These are phyloP conservation scores for Scaptomyza reducta DNA, from an alignment of 2,888 invertebrate species.

Conservation along the genomic window DNA sequence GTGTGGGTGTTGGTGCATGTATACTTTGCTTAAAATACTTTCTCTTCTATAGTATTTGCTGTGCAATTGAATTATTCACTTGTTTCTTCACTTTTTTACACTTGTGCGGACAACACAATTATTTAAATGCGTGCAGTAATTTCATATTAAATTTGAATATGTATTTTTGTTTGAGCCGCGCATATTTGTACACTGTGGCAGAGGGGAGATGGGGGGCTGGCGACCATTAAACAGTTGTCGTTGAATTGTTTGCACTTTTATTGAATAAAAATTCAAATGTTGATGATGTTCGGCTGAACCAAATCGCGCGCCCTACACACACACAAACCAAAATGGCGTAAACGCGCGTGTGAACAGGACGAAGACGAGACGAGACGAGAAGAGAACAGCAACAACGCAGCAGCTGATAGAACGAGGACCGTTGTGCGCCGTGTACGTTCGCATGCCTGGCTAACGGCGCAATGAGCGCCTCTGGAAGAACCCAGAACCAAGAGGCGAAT, in stretches of 20 bases:
- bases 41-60: conserved; percentile 9
- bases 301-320: conserved; percentile 43
- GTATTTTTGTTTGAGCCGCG: conserved; percentile 52
- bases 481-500: conserved; percentile 39
- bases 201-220: conserved; percentile 1
- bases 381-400: conserved; percentile 10
- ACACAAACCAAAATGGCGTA: conserved; percentile 38
- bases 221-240: conserved; percentile 51
- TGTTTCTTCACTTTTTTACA: conserved; percentile 46
- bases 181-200: conserved; percentile 52
- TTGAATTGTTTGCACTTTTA: conserved; percentile 64
- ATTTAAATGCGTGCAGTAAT: conserved; percentile 78
- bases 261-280: conserved; percentile 78
- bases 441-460: conserved; percentile 69
- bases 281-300: conserved; percentile 41
- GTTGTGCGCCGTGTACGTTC: conserved; percentile 67
- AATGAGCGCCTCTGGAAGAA: conserved; percentile 73
- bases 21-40: conserved; percentile 3
- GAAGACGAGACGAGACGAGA: background rate
- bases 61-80: conserved; percentile 34
- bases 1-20: conserved; percentile 1
- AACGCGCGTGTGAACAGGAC: conserved; percentile 30
- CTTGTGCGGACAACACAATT: conserved; percentile 65
- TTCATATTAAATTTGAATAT: conserved; percentile 75
- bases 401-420: conserved; percentile 14